Base-by-base conservation (phyloP, 2,113 vertebrate genomes). In the Strix uralensis region DNA sequence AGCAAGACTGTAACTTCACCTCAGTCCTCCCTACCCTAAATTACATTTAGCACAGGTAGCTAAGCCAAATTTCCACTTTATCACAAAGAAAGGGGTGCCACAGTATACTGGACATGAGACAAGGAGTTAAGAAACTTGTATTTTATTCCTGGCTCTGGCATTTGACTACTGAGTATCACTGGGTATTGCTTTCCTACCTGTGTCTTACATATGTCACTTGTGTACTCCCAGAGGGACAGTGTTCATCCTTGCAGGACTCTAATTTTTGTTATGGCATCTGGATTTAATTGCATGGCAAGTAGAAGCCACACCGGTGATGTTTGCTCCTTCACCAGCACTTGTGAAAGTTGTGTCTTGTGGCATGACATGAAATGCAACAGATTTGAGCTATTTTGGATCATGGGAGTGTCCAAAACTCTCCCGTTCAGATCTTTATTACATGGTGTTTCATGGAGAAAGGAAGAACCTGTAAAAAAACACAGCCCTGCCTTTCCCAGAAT, bases 71-170 rank as follows among this genome's bases (percentile, higher is more conserved):
- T 86, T 72, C 8, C 2, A 2, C 27, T 62, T 81, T 36, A 32
- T 7, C 44, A 16, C 25, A 73, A 36, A 65, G 47, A 7, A 4
- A 32, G 8, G 13, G 21, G 10, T 74, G 55, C 20, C 30, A 72
- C 32, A 40, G 34, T 13, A 4, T 23, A 7, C 10, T 59, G 38
- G 32, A 8, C 29, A 29, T 0, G 0, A 86, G 52, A 13, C 38
- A 77, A 58, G 38, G 14, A 30, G 40, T 30, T 71, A 23, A 52
- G 25, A 78, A 30, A 38, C 10, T 6, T 58, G 49, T 16, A 51
- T 78, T 86, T 90, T 55, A 71, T 30, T 90, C 38, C 46, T 71
- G 10, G 9, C 72, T 73, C 66, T 80, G 46, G 7, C 27, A 34
- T 79, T 94, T 66, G 83, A 30, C 67, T 55, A 40, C 49, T 23